Evolutionary conservation across 2,888 invertebrate genomes (phyloP), one percentile per base, ranked within the genome.

Genomic region (Lapara coniferarum): DNA sequence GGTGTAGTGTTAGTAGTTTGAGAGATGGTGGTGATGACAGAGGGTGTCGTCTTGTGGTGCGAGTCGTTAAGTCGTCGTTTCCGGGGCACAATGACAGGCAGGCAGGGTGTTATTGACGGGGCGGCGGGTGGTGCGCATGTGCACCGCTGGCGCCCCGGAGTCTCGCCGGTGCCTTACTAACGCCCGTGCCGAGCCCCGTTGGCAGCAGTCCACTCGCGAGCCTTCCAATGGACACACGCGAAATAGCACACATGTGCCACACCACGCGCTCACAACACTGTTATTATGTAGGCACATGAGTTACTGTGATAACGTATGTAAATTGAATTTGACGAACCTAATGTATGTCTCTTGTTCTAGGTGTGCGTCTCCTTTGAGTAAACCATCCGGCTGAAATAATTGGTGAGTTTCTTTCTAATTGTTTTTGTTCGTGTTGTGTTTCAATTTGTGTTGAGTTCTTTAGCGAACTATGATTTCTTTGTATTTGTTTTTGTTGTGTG

Each of bases 31-130:
- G 76, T 79, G 78, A 79, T 76, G 79, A 75, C 78, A 78, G 75
- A 79, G 86, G 85, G 86, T 87, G 86, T 87, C 84, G 87, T 89
- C 88, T 89, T 89, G 88, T 85, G 90, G 89, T 86, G 86, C 83
- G 87, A 87, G 86, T 91, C 85, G 91, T 90, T 89, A 89, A 91
- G 88, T 89, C 85, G 82, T 86, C 87, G 88, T 90, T 92, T 93
- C 92, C 91, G 92, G 90, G 89, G 83, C 89, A 88, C 89, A 88
- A 85, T 85, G 88, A 87, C 91, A 87, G 89, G 87, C 82, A 84
- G 44, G 69, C 63, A 63, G 89, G 92, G 89, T 89, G 91, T 84
- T 91, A 91, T 92, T 87, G 91, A 91, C 85, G 88, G 86, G 82
- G 87, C 83, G 88, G 85, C 81, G 79, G 80, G 79, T 77, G 75